phyloP scores from a whole-genome alignment of 1,140 invertebrate genomes.

The Papilio machaon region DNA sequence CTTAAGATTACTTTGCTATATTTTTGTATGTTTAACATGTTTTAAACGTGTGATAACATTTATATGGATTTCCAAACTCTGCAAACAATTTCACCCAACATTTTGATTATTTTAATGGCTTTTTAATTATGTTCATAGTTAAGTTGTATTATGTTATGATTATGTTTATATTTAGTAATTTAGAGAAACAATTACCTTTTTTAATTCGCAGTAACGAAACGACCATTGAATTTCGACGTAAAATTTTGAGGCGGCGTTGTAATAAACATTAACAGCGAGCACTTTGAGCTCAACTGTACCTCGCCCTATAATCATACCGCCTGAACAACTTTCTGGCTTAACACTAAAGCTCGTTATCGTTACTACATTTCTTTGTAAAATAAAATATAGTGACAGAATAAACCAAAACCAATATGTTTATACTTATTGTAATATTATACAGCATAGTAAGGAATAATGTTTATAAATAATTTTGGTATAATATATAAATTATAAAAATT shows the following conservation, averaged over 20 bases:
- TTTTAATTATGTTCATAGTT: background rate
- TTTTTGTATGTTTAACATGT: too few species aligned
- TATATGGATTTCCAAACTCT: too few species aligned
- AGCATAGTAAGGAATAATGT: background rate
- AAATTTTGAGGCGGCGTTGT: conserved; percentile 13
- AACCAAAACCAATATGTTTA: background rate
- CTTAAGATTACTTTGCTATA: too few species aligned
- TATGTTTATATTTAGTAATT: background rate
- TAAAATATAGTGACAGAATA: background rate
- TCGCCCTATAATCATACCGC: conserved; percentile 14
- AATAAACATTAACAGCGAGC: conserved; percentile 12
- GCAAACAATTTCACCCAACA: too few species aligned
- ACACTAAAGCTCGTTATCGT: background rate
- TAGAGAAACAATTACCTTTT: background rate
- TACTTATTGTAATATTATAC: background rate
- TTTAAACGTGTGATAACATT: too few species aligned
- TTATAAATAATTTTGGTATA: too few species aligned
- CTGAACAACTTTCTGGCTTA: conserved; percentile 5
- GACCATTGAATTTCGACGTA: conserved; percentile 15
- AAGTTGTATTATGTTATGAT: background rate
- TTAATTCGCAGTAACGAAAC: background rate
- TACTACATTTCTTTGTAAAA: background rate
- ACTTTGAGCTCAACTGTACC: conserved; percentile 17
- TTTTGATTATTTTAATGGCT: too few species aligned
- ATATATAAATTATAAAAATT: too few species aligned